Evolutionary conservation across 2,797 vertebrate genomes (phyloP).

Genomic region (Thunnus albacares): DNA sequence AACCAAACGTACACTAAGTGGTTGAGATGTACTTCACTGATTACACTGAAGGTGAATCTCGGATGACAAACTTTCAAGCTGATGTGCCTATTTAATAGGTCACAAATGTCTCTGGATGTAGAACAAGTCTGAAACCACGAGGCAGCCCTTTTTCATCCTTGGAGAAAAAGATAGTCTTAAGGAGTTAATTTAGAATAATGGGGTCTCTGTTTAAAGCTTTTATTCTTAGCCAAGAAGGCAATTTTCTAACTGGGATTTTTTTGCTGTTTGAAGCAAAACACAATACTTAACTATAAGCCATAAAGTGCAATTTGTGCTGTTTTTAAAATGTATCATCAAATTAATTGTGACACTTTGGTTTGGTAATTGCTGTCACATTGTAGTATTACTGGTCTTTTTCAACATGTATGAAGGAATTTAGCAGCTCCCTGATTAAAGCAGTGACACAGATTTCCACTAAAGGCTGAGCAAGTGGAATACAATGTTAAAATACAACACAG

Average conservation of each 20-base stretch:
- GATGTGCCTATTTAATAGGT: too few relatives aligned
- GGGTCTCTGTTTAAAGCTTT: background rate
- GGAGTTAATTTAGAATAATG: background rate
- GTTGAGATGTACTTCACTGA: constrained; percentile 14
- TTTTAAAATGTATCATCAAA: background rate
- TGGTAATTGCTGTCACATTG: background rate
- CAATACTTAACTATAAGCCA: background rate
- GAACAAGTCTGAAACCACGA: background rate
- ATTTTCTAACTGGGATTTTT: too few relatives aligned
- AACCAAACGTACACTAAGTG: background rate
- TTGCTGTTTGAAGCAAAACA: background rate
- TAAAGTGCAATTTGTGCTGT: background rate
- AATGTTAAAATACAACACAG: background rate
- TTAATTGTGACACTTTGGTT: background rate
- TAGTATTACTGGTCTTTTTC: too few relatives aligned
- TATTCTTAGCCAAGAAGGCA: too few relatives aligned
- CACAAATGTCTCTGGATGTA: background rate
- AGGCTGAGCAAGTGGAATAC: background rate
- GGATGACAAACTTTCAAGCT: background rate
- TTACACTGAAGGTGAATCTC: constrained; percentile 15
- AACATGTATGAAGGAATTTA: too few relatives aligned
- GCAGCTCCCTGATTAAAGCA: constrained; percentile 2
- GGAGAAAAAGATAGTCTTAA: background rate
- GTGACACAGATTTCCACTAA: background rate
- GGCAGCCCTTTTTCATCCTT: background rate